Conservation (phyloP, 2,888 invertebrate genomes). For the Pediacus dermestoides region DNA sequence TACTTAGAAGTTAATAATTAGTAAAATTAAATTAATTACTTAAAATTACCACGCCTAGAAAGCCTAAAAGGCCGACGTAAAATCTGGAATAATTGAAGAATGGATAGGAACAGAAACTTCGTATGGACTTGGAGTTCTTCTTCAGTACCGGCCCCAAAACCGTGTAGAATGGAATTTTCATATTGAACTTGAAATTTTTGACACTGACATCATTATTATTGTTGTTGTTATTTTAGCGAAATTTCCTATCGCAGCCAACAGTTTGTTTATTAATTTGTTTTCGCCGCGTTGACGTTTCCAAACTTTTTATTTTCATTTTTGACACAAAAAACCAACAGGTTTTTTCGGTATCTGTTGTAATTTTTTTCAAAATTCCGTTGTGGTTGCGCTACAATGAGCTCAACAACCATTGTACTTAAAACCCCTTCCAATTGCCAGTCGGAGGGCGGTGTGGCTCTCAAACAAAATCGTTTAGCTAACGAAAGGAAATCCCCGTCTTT, state of each 20-base stretch:
- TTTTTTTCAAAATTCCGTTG: conserved; percentile 26
- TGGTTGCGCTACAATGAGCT: too few relatives aligned
- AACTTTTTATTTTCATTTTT: conserved; percentile 5
- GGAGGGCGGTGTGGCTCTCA: conserved; percentile 14
- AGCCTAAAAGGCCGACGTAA: conserved; percentile 41
- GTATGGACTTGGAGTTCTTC: conserved; percentile 31
- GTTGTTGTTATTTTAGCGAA: conserved; percentile 14
- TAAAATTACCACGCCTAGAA: conserved; percentile 43
- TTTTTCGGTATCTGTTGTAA: conserved; percentile 8
- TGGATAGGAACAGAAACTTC: conserved; percentile 35
- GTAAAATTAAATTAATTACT: background rate
- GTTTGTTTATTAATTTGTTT: too few relatives aligned
- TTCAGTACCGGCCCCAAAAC: conserved; percentile 35
- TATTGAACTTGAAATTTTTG: conserved; percentile 25
- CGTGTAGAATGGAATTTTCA: conserved; percentile 41
- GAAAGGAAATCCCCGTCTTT: conserved; percentile 25
- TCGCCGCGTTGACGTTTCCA: conserved; percentile 16
- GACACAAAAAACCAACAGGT: conserved; percentile 10
- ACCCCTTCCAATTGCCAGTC: conserved; percentile 21
- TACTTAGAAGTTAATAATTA: too few relatives aligned
- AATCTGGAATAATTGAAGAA: conserved; percentile 35
- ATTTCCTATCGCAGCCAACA: too few relatives aligned
- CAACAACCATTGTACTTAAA: conserved; percentile 37
- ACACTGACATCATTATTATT: conserved; percentile 22
- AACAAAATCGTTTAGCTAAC: conserved; percentile 14